Evolutionary conservation across 1,140 invertebrate genomes (phyloP), one percentile per base, ranked within the genome.

Genomic region (Pantala flavescens): DNA sequence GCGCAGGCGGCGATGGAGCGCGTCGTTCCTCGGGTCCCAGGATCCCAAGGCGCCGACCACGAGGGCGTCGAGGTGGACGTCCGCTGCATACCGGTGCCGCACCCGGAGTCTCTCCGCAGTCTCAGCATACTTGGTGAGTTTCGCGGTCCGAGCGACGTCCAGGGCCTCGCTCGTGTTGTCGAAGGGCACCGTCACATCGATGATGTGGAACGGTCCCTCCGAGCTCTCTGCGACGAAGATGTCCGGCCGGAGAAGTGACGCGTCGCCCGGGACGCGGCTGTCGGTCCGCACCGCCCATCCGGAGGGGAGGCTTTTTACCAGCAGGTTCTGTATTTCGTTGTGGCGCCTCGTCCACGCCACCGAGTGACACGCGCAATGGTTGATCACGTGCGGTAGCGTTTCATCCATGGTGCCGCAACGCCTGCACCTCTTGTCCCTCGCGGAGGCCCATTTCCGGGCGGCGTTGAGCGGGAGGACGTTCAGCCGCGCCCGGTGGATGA

Each of bases 171-270:
- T 23, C 10, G 77, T 74, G 75, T 82, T 83, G 55, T 84, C 82
- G 24, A 83, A 84, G 0, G 80, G 78, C 24, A 83, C 78, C 23
- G 80, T 75, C 2, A 84, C 80, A 73, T 84, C 81, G 63, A 82
- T 76, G 19, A 81, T 78, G 36, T 36, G 73, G 7, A 21, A 78
- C 73, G 0, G 43, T 75, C 9, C 77, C 77, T 11, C 43, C 12
- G 14, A 19, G 24, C 79, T 79, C 74, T 81, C 74, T 21, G 72
- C 75, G 11, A 82, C 72, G 12, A 82, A 78, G 0, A 82, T 76
- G 77, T 82, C 81, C 10, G 80, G 80, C n/a, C 77, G 73, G 12
- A 80, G 74, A 12, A 72, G 49, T 10, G 49, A 76, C 0, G 74
- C 43, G 19, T 79, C 76, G 0, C 24, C 78, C 23, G 73, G 49